Evolutionary conservation across 2,113 vertebrate species (phyloP).

Genomic region (Phrynocephalus versicolor): DNA sequence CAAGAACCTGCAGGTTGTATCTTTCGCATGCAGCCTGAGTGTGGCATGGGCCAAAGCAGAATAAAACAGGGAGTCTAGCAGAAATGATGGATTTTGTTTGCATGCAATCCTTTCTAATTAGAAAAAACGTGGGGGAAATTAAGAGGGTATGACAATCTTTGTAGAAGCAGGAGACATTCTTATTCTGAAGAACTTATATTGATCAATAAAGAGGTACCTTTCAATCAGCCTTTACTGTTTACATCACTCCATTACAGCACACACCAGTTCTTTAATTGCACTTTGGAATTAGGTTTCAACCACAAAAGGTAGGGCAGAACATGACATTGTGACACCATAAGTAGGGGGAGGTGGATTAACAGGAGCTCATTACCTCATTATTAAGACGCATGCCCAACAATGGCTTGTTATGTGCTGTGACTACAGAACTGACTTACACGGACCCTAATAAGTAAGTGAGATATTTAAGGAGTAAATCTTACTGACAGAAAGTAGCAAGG

Average conservation of each 20-base stretch:
- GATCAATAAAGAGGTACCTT: not conserved
- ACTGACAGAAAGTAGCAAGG: too few species aligned
- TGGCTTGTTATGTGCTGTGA: too few species aligned
- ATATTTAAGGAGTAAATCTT: too few species aligned
- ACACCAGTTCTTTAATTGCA: not conserved
- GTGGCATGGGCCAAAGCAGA: not conserved
- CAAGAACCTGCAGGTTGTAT: not conserved
- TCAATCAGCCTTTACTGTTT: not conserved
- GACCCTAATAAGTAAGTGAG: too few species aligned
- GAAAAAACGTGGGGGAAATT: not conserved
- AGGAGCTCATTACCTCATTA: not conserved
- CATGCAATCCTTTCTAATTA: not conserved
- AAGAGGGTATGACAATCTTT: not conserved
- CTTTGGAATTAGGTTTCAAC: not conserved
- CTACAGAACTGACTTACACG: too few species aligned
- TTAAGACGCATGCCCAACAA: too few species aligned
- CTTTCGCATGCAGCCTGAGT: too few species aligned
- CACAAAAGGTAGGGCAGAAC: not conserved
- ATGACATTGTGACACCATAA: not conserved
- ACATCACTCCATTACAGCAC: not conserved
- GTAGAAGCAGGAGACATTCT: not conserved
- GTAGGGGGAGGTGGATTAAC: not conserved
- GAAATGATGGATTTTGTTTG: not conserved
- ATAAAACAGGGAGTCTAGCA: not conserved
- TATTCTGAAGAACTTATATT: not conserved